phyloP scores from a whole-genome alignment of 2,797 vertebrate species.

The Bothrops alternatus region DNA sequence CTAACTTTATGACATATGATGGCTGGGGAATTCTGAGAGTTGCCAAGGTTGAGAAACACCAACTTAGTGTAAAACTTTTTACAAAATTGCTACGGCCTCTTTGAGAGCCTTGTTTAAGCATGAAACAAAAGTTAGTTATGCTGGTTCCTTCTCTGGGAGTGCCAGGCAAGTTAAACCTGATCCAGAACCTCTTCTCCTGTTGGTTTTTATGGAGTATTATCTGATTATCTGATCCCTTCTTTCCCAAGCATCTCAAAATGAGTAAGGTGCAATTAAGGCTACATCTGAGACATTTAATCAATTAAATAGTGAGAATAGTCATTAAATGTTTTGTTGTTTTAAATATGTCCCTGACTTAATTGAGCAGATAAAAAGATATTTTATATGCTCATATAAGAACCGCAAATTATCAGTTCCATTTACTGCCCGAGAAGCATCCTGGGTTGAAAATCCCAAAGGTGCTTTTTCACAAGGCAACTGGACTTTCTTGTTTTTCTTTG shows the following conservation, averaged over 20 bases:
- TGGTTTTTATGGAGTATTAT: background rate
- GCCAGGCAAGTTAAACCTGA: background rate
- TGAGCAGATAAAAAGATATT: background rate
- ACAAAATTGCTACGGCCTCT: background rate
- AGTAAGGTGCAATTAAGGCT: background rate
- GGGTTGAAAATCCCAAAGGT: background rate
- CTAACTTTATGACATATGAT: background rate
- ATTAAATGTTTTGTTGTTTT: background rate
- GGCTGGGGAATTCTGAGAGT: background rate
- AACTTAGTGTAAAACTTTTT: background rate
- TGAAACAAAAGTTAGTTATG: background rate
- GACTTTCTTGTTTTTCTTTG: too few species aligned
- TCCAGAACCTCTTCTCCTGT: background rate
- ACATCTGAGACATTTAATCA: background rate
- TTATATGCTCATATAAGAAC: background rate
- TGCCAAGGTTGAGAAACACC: background rate
- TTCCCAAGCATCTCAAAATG: background rate
- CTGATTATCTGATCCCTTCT: background rate
- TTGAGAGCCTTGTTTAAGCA: background rate
- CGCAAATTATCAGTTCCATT: background rate
- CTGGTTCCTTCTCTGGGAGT: background rate
- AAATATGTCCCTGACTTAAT: background rate
- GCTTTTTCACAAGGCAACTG: too few species aligned
- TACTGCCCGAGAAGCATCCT: background rate
- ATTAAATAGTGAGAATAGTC: background rate